Conservation (phyloP, 2,797 vertebrate species). For the Bovichtus variegatus region DNA sequence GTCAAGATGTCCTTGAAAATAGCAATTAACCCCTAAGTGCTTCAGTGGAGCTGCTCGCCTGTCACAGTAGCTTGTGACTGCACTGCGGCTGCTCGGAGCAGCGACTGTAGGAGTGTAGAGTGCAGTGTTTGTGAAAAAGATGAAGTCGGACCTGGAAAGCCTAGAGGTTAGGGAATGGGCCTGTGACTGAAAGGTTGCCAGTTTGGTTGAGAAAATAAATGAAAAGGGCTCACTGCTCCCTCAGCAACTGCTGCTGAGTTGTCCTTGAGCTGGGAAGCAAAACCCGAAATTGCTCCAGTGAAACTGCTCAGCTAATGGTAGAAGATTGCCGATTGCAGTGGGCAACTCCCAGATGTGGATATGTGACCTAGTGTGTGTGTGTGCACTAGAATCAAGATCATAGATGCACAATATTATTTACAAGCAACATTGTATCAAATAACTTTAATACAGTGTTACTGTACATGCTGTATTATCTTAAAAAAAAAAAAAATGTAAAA, state of each 20-base stretch:
- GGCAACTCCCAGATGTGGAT: slow-evolving; percentile 33
- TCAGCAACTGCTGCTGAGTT: slow-evolving; percentile 35
- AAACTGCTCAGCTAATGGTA: slow-evolving; percentile 43
- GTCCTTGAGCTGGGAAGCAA: slow-evolving; percentile 45
- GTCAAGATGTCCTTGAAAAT: slow-evolving; percentile 57
- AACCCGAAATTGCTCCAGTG: slow-evolving; percentile 42
- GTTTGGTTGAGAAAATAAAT: slow-evolving; percentile 55
- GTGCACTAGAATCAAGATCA: background rate
- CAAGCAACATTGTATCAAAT: background rate
- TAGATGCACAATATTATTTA: background rate
- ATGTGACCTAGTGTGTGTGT: background rate
- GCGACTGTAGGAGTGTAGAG: slow-evolving; percentile 7
- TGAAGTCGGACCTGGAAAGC: slow-evolving; percentile 21
- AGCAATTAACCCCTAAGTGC: slow-evolving; percentile 51
- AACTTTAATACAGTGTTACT: background rate
- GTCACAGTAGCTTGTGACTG: slow-evolving; percentile 19
- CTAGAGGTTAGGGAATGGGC: slow-evolving; percentile 43
- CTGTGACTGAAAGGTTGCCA: slow-evolving; percentile 46
- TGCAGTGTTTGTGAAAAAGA: slow-evolving; percentile 38
- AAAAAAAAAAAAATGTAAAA: too few relatives aligned
- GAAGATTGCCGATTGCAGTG: slow-evolving; percentile 40
- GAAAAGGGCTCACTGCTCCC: slow-evolving; percentile 41
- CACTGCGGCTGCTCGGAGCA: slow-evolving; percentile 12
- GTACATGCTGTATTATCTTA: background rate
- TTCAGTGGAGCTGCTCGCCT: slow-evolving; percentile 34